phyloP scores from a whole-genome alignment of 1,140 invertebrate species.

The Drosophila cardini region DNA sequence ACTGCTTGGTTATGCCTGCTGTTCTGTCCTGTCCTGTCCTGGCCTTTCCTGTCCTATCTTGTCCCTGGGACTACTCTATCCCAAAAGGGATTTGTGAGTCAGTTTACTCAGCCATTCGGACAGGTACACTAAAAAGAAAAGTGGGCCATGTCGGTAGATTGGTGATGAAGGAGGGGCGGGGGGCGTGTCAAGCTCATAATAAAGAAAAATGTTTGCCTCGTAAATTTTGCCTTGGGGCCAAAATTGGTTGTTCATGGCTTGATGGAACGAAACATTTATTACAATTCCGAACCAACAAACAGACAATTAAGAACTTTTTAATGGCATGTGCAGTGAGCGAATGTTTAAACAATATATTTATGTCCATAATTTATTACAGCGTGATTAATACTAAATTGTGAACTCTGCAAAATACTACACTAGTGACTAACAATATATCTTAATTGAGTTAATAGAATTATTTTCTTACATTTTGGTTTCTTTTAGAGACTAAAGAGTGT shows the following conservation, averaged over 20 bases:
- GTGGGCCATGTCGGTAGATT: too few relatives aligned
- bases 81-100: constrained; percentile 33
- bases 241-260: constrained; percentile 23
- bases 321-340: not conserved
- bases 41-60: too few relatives aligned
- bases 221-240: constrained; percentile 45
- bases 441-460: not conserved
- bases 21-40: not conserved
- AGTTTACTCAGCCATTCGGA: constrained; percentile 23
- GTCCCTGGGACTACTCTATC: constrained; percentile 34
- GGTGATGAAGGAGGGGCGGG: not conserved
- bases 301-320: constrained; percentile 13
- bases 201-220: constrained; percentile 64
- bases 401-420: not conserved
- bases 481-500: too few relatives aligned
- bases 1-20: constrained; percentile 66
- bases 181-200: constrained; percentile 48
- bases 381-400: not conserved
- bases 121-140: constrained; percentile 24
- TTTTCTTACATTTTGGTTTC: not conserved
- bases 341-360: not conserved
- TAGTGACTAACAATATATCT: not conserved
- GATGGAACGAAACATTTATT: constrained; percentile 15
- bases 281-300: not conserved
- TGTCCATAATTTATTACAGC: not conserved